These are phyloP conservation scores for Spondyliosoma cantharus DNA, from an alignment of 2,797 vertebrate genomes.

Conservation along the genomic window DNA sequence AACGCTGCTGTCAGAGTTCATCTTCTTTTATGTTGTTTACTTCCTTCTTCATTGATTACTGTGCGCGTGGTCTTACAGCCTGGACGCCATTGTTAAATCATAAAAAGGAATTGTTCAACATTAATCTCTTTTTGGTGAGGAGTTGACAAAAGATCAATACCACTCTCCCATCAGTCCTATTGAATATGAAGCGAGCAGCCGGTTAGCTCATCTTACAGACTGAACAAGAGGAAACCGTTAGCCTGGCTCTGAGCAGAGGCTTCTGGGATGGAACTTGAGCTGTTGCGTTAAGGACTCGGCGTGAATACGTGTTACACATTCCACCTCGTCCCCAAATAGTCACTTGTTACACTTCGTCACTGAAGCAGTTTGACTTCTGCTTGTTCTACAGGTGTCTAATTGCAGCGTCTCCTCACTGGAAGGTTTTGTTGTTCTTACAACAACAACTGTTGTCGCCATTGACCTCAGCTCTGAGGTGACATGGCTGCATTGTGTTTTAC, in stretches of 20 bases:
- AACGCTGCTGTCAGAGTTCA: neutral
- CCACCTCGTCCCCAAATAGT: too few relatives aligned
- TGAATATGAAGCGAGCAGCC: neutral
- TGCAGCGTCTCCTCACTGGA: too few relatives aligned
- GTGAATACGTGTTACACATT: too few relatives aligned
- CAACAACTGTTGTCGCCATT: neutral
- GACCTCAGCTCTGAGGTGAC: neutral
- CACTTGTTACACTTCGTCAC: neutral
- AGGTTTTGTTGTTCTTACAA: neutral
- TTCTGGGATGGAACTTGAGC: too few relatives aligned
- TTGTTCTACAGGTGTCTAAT: neutral
- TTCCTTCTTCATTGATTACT: neutral
- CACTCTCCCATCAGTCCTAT: neutral
- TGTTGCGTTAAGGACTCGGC: too few relatives aligned
- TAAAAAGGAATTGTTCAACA: neutral
- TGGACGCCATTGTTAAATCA: neutral
- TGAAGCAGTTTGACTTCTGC: neutral
- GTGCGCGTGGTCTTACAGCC: neutral
- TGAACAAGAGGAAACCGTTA: neutral
- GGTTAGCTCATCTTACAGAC: neutral
- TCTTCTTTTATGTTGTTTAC: neutral
- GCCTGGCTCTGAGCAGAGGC: neutral
- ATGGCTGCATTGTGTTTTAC: neutral
- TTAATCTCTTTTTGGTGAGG: neutral
- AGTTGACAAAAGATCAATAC: neutral